Base-by-base conservation (phyloP, 2,888 invertebrate genomes). In the Trachelus iudaicus region DNA sequence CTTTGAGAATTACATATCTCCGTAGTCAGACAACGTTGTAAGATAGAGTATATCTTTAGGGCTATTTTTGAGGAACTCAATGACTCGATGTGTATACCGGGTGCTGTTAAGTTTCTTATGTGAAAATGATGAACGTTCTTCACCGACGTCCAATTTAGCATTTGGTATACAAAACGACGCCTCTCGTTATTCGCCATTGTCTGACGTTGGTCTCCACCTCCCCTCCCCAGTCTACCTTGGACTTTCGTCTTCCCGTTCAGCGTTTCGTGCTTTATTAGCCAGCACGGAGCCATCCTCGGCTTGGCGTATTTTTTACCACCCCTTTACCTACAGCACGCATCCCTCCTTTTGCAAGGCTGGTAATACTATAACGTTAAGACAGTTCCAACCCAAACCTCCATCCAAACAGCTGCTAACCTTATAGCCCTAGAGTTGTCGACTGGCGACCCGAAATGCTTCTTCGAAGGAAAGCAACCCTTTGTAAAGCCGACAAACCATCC, bases 151-250 rank as follows among this genome's bases (percentile, higher is more conserved):
- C 73, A 78, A 78, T 78, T 78, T 73, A 73, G 9, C 23, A 9
- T 56, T 23, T 76, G 76, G 73, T 73, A 34, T 73, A 76, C 73
- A 76, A 78, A 78, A 78, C 78, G 56, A 56, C 81, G 83, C 83
- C 83, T 85, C 87, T 89, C 88, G 88, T 90, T 89, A 89, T 85
- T 85, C 83, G 81, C 86, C 83, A 88, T 89, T 89, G 88, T 89
- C 87, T 86, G 84, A 80, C 81, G 83, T 82, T 82, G 81, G 81
- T 78, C 56, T 40, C 77, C 31, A 33, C 30, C 79, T 79, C 76
- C 11, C 68, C 73, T 37, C 31, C 71, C 13, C 68, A 73, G 31
- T 69, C 83, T 85, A 87, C 88, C 88, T 86, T 82, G 80, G 82
- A 82, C 82, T 83, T 81, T 82, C 80, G 78, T 78, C 73, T 78